Conservation (phyloP, 2,797 vertebrate species). For the Eospalax fontanierii region DNA sequence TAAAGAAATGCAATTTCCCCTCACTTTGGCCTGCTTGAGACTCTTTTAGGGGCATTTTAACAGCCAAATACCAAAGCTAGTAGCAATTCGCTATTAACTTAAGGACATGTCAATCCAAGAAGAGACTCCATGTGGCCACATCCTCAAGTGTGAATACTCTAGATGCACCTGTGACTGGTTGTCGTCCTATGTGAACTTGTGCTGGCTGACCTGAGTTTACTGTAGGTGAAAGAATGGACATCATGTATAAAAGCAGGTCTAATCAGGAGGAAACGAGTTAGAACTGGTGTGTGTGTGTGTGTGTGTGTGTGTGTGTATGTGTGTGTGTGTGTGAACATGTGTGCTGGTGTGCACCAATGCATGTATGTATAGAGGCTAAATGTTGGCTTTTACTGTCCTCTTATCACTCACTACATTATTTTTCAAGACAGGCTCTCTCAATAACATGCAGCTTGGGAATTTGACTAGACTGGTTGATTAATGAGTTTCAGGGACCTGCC, state of each 20-base stretch:
- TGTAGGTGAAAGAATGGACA: neutral
- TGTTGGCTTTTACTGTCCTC: neutral
- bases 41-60: neutral
- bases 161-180: neutral
- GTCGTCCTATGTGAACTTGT: neutral
- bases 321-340: neutral
- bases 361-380: neutral
- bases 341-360: neutral
- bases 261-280: neutral
- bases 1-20: neutral
- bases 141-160: neutral
- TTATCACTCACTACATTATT: neutral
- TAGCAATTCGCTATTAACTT: neutral
- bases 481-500: neutral
- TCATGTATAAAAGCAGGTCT: neutral
- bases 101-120: neutral
- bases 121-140: neutral
- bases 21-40: neutral
- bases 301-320: neutral
- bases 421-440: neutral
- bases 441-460: neutral
- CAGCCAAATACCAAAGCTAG: neutral
- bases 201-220: neutral
- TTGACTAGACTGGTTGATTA: neutral
- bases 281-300: neutral